Conservation (phyloP, 2,888 invertebrate genomes). For the Rhogogaster chlorosoma region DNA sequence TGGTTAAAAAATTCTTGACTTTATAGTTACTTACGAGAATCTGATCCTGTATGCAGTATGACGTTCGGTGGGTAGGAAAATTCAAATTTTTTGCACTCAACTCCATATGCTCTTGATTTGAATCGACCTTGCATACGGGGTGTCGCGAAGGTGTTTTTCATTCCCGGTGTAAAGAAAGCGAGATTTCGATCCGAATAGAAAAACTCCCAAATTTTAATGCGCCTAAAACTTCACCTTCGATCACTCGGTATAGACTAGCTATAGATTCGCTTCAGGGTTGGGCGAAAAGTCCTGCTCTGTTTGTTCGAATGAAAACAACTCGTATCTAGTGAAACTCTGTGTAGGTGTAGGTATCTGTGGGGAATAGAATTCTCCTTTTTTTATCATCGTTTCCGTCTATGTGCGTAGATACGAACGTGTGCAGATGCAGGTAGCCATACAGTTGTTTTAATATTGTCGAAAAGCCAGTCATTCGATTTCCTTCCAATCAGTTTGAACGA, state of each 20-base stretch:
- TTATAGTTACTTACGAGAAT: background rate
- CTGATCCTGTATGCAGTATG: background rate
- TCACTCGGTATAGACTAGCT: background rate
- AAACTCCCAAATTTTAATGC: background rate
- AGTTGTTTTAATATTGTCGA: background rate
- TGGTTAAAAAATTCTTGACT: background rate
- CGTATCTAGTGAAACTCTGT: background rate
- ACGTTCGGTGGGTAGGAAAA: background rate
- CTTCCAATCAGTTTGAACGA: background rate
- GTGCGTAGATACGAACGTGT: background rate
- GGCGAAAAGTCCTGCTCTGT: background rate
- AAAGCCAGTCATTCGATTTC: background rate
- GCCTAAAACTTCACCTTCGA: background rate
- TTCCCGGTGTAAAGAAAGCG: too few species aligned
- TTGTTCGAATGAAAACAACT: conserved; percentile 31
- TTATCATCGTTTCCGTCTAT: background rate
- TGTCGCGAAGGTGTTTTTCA: too few species aligned
- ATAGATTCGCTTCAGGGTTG: background rate
- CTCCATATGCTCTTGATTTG: background rate
- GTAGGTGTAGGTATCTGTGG: background rate
- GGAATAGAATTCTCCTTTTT: conserved; percentile 17
- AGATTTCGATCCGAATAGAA: too few species aligned
- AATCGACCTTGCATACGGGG: background rate
- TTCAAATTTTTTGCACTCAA: conserved; percentile 22
- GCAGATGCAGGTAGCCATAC: background rate